These are phyloP conservation scores for Microctonus aethiopoides DNA, from an alignment of 2,888 invertebrate species.

Conservation along the genomic window DNA sequence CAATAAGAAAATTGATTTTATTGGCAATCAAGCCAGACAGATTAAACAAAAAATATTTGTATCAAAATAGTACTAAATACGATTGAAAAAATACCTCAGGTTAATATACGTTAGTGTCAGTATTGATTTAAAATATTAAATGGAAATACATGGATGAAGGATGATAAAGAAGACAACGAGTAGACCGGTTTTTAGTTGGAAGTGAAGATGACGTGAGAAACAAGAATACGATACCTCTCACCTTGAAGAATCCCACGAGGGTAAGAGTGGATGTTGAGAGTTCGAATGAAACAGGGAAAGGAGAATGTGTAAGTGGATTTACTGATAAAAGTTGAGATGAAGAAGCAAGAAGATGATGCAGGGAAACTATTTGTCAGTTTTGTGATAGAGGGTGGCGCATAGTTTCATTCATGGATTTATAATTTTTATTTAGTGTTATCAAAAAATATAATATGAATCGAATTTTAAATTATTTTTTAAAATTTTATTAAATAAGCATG, in stretches of 20 bases:
- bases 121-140: background rate
- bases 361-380: background rate
- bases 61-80: background rate
- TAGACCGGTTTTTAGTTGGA: constrained; percentile 50
- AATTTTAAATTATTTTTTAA: too few species aligned
- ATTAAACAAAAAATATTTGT: background rate
- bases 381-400: background rate
- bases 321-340: too few species aligned
- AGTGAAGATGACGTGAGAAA: constrained; percentile 57
- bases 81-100: background rate
- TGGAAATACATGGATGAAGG: background rate
- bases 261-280: constrained; percentile 6
- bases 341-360: background rate
- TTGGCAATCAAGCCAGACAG: background rate
- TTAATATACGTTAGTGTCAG: background rate
- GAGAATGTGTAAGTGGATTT: background rate
- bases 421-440: background rate
- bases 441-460: too few species aligned
- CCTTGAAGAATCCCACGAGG: constrained; percentile 21
- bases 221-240: constrained; percentile 47
- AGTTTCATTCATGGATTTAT: background rate
- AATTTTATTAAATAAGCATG: too few species aligned
- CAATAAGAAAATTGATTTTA: background rate
- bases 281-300: background rate
- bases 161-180: background rate